Evolutionary conservation across 2,888 invertebrate genomes (phyloP), one percentile per base, ranked within the genome.

Genomic region (Sinohyriopsis cumingii): DNA sequence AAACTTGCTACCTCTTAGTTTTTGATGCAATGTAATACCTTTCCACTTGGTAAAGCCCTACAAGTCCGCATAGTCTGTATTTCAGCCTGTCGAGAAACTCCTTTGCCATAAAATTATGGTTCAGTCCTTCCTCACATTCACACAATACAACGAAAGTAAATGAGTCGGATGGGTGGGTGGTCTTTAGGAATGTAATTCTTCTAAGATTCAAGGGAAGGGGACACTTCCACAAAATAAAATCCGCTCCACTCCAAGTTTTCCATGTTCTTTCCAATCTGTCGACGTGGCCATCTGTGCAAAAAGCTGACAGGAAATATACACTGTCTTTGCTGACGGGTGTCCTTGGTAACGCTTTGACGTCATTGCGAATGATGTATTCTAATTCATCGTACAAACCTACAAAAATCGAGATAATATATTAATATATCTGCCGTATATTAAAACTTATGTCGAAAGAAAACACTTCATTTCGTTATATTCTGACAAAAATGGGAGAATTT

Each of bases 201-300:
- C 84, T 76, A n/a, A 87, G 79, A 65, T 81, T 82, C 61, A 87
- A 72, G n/a, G 77, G 77, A n/a, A 70, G 72, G 1, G 87, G 85
- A 71, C 84, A 82, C 72, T 83, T 83, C 81, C 85, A 84, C 12
- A 84, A 77, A 28, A 87, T 82, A 65, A 75, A 84, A 59, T 85
- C 82, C 9, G 86, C 85, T 18, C 87, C 87, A 68, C 84, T 86
- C 87, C 87, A 87, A 18, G 79, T 83, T 71, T 81, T 81, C 87
- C 87, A 87, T 6, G 81, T 80, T 65, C 79, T 72, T 67, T 85
- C 85, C 22, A 87, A 71, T 22, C 77, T 78, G 19, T 76, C 76
- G 18, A 82, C 71, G 65, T 82, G 79, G 69, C 83, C 84, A 60
- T 80, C 79, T 18, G 84, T 80, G 65, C 82, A 80, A 78, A 87